Conservation (phyloP, 2,888 invertebrate species). For the Trichogramma evanescens region DNA sequence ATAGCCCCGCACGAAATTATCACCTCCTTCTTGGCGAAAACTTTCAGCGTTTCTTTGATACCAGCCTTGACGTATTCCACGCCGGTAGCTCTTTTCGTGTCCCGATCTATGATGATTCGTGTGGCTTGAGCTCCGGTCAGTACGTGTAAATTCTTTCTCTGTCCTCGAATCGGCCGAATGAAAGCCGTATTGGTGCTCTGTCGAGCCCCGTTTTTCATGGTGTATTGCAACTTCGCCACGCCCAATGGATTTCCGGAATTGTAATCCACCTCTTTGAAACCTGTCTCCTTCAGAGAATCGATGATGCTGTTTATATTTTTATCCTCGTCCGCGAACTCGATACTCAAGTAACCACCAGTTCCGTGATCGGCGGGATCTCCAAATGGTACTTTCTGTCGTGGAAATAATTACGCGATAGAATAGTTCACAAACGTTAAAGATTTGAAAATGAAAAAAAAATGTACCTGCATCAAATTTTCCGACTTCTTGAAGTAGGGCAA, state of each 20-base stretch:
- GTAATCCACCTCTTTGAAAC: slow-evolving; percentile 3
- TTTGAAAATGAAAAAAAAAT: background rate
- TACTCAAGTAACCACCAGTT: slow-evolving; percentile 3
- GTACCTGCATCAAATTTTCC: slow-evolving; percentile 2
- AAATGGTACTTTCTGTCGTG: background rate
- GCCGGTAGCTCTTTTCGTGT: slow-evolving; percentile 6
- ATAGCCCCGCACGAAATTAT: slow-evolving; percentile 6
- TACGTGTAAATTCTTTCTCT: slow-evolving; percentile 23
- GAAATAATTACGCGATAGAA: background rate
- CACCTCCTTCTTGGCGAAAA: slow-evolving; percentile 6
- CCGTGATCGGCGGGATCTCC: background rate
- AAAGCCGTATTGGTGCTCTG: slow-evolving; percentile 13
- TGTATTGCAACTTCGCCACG: background rate
- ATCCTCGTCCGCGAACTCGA: background rate
- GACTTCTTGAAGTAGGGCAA: slow-evolving; percentile 11
- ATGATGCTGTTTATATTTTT: slow-evolving; percentile 1
- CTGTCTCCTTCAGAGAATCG: slow-evolving; percentile 5
- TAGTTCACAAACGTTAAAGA: background rate
- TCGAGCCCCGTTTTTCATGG: slow-evolving; percentile 3
- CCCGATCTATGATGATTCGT: slow-evolving; percentile 1
- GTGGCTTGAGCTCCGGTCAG: background rate
- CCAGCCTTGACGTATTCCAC: slow-evolving; percentile 4
- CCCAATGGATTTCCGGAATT: slow-evolving; percentile 7
- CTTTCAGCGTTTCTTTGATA: background rate
- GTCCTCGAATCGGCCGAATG: slow-evolving; percentile 11